Percentiles rank a stretch among this genome's conserved stretches.
Conservation (phyloP, 2,113 vertebrate species). For the Triplophysa rosa region DNA sequence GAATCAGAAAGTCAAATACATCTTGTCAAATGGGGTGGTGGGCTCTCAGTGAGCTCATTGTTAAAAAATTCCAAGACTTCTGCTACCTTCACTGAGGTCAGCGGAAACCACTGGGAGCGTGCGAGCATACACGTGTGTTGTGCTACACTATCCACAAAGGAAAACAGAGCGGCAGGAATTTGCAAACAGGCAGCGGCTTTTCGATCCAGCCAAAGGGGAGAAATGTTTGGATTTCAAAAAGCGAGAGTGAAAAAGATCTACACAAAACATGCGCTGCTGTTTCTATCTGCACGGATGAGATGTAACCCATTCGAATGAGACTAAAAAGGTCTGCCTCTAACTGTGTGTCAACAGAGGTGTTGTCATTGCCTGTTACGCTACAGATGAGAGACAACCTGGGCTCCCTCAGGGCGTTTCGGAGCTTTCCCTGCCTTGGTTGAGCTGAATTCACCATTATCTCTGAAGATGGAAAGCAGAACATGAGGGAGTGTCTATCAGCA, state of each 20-base stretch:
- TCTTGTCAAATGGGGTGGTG: conserved; percentile 18
- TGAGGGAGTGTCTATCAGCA: neutral
- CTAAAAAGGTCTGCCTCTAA: conserved; percentile 11
- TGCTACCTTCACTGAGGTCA: conserved; percentile 44
- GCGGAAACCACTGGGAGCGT: conserved; percentile 28
- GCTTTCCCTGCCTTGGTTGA: neutral
- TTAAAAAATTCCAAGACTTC: conserved; percentile 68
- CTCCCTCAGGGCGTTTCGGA: conserved; percentile 24
- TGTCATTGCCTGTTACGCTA: conserved; percentile 21
- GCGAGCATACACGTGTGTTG: neutral
- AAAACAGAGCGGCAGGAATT: neutral
- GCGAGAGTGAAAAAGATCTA: neutral
- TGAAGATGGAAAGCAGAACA: conserved; percentile 17
- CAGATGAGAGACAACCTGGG: conserved; percentile 27
- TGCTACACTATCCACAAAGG: neutral
- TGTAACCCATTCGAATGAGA: conserved; percentile 22
- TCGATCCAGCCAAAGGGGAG: neutral
- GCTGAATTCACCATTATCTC: neutral
- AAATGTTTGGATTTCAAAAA: neutral
- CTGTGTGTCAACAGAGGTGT: conserved; percentile 33
- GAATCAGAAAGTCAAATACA: conserved; percentile 49
- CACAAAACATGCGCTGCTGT: neutral
- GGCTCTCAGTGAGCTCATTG: conserved; percentile 68
- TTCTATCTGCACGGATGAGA: conserved; percentile 4
- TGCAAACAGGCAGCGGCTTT: neutral